phyloP scores from a whole-genome alignment of 1,140 invertebrate genomes.

The Monomorium pharaonis region DNA sequence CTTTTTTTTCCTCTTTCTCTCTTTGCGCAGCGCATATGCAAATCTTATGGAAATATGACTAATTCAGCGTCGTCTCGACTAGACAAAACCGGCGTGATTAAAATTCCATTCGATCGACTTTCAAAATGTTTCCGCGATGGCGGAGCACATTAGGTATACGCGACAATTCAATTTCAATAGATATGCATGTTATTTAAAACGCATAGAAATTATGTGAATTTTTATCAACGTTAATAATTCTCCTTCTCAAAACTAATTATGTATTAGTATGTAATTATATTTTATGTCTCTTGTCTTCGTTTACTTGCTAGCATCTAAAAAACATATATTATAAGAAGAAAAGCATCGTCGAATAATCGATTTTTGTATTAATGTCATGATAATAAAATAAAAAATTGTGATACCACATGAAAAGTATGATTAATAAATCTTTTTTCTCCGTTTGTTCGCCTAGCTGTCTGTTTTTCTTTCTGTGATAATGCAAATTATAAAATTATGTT shows the following conservation, averaged over 20 bases:
- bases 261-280: not conserved
- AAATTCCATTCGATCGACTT: constrained; percentile 43
- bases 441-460: too few relatives aligned
- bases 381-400: not conserved
- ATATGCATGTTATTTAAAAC: not conserved
- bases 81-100: constrained; percentile 36
- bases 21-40: constrained; percentile 3
- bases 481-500: not conserved
- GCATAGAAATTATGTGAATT: not conserved
- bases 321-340: not conserved
- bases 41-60: constrained; percentile 45
- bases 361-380: not conserved
- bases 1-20: not conserved
- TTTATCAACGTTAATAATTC: not conserved
- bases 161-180: constrained; percentile 23
- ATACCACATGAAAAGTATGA: not conserved
- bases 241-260: not conserved
- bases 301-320: not conserved
- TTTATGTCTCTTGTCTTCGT: not conserved
- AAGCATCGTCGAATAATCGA: not conserved
- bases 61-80: constrained; percentile 33
- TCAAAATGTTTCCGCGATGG: constrained; percentile 28
- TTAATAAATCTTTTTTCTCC: not conserved
- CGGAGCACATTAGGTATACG: constrained; percentile 17
- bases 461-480: not conserved